Evolutionary conservation across 1,140 invertebrate genomes (phyloP).

Genomic region (Cotesia vestalis): DNA sequence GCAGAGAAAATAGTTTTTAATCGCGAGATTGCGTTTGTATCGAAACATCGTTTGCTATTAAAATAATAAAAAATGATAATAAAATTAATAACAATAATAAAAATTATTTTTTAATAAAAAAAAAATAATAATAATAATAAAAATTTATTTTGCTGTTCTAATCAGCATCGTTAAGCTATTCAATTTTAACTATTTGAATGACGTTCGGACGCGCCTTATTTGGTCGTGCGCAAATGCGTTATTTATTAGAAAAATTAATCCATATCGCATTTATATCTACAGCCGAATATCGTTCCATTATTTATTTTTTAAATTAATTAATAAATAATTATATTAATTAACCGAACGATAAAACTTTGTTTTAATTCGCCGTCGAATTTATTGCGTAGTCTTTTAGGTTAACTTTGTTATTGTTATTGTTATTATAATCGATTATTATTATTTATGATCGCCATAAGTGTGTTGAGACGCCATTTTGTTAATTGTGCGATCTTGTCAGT

Average conservation of each 20-base stretch:
- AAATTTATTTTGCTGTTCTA: background rate
- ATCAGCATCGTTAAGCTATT: slow-evolving; percentile 3
- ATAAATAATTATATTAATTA: background rate
- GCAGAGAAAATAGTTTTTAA: background rate
- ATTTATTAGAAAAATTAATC: slow-evolving; percentile 3
- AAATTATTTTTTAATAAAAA: too few species aligned
- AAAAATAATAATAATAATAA: too few species aligned
- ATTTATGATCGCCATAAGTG: background rate
- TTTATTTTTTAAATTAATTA: background rate
- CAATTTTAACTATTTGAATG: too few species aligned
- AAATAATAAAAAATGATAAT: too few species aligned
- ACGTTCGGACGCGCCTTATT: slow-evolving; percentile 14
- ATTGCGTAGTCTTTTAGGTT: slow-evolving; percentile 9
- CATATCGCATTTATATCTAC: background rate
- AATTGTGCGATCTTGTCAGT: too few species aligned
- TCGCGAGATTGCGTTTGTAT: slow-evolving; percentile 2
- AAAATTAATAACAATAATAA: too few species aligned
- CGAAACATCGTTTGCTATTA: slow-evolving; percentile 3
- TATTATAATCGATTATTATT: background rate
- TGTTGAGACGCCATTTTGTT: background rate
- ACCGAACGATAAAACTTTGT: background rate
- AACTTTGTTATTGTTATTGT: background rate
- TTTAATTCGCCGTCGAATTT: slow-evolving; percentile 10
- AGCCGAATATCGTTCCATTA: background rate
- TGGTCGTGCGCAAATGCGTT: slow-evolving; percentile 21